Evolutionary conservation across 2,113 vertebrate species (phyloP).

Genomic region (Hyaena hyaena): DNA sequence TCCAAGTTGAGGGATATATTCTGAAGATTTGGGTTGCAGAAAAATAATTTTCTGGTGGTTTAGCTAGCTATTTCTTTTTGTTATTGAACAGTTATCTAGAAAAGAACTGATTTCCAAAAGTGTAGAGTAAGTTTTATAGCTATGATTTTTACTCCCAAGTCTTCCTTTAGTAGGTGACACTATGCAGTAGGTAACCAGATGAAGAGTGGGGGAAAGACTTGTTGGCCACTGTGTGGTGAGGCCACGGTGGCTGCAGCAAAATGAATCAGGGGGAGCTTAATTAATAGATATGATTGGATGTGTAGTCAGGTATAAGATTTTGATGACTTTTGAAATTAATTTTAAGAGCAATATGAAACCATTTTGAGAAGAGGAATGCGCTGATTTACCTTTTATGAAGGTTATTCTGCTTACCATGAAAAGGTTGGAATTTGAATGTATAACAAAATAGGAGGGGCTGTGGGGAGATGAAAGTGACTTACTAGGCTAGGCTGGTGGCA

Average conservation of each 20-base stretch:
- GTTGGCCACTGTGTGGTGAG: neutral
- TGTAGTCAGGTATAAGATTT: neutral
- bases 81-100: conserved; percentile 37
- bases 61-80: neutral
- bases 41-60: neutral
- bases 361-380: neutral
- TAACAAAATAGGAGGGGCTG: neutral
- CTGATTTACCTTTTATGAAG: conserved; percentile 16
- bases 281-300: neutral
- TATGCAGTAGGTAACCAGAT: neutral
- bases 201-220: neutral
- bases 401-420: neutral
- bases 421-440: neutral
- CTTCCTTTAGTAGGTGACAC: neutral
- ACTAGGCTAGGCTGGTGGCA: neutral
- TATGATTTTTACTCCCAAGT: neutral
- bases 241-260: neutral
- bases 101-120: neutral
- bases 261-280: neutral
- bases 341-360: neutral
- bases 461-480: neutral
- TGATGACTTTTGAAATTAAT: neutral
- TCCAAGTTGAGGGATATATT: neutral
- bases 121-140: neutral
- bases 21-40: neutral